Conservation (phyloP, 1,140 invertebrate species). For the Galendromus occidentalis region DNA sequence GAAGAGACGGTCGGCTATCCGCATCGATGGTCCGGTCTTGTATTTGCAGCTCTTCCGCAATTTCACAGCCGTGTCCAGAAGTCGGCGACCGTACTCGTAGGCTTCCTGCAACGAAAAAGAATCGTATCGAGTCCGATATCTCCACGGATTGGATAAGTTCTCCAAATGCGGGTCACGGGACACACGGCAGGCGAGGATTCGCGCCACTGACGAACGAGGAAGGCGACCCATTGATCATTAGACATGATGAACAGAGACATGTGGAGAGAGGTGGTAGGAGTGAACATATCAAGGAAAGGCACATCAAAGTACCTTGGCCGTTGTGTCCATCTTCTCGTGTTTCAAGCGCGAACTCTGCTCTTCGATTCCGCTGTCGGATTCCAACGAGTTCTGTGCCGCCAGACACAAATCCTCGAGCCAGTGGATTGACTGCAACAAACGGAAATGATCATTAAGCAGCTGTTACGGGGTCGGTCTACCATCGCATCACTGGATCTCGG, state of each 20-base stretch:
- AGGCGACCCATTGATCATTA: no score
- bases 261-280: no score
- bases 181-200: no score
- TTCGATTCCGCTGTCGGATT: slow-evolving; percentile 7
- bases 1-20: not conserved
- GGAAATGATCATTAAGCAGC: no score
- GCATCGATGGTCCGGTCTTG: not conserved
- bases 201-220: no score
- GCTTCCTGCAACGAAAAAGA: not conserved
- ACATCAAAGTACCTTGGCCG: not conserved
- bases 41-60: not conserved
- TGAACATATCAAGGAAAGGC: no score
- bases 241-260: no score
- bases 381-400: not conserved
- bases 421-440: not conserved
- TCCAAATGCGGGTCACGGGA: no score
- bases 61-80: slow-evolving; percentile 2
- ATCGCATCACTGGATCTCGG: no score
- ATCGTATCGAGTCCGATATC: no score
- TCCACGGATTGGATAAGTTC: no score
- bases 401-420: slow-evolving; percentile 8
- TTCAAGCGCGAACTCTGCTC: not conserved
- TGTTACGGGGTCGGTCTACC: no score
- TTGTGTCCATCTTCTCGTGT: slow-evolving; percentile 8
- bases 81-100: not conserved